A percentile compares a stretch with the other conserved stretches of the same genome.
Conservation (phyloP, 2,113 vertebrate species). For the Butorides virescens region DNA sequence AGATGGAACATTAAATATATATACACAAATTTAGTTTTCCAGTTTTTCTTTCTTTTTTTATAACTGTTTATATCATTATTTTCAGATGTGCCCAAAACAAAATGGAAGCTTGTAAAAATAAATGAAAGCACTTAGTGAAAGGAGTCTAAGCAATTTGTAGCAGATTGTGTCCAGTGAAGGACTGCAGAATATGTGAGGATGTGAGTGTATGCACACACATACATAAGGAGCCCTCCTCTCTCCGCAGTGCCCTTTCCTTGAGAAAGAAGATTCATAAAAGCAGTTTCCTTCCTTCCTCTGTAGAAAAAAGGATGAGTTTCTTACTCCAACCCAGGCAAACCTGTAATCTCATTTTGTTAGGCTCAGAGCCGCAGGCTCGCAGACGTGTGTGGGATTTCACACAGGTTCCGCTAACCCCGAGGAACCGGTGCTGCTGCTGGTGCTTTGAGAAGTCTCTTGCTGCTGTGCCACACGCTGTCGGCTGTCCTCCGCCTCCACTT, state of each 20-base stretch:
- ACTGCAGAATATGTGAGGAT: background rate
- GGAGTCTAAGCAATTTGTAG: background rate
- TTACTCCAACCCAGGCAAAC: background rate
- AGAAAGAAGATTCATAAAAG: background rate
- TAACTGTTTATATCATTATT: background rate
- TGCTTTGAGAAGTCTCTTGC: background rate
- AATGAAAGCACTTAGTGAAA: background rate
- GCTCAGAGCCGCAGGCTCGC: fast-evolving
- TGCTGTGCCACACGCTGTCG: background rate
- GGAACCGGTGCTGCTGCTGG: background rate
- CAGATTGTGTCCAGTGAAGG: background rate
- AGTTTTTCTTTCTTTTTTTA: background rate
- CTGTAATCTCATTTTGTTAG: background rate
- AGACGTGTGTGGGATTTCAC: fast-evolving
- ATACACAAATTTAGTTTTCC: background rate
- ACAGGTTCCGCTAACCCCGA: background rate
- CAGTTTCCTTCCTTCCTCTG: background rate
- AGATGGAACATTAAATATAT: background rate
- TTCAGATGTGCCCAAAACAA: background rate
- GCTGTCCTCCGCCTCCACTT: background rate
- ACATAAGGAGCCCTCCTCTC: background rate
- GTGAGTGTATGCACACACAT: fast-evolving
- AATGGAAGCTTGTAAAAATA: background rate
- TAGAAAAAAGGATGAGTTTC: background rate
- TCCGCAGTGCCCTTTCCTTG: background rate